Base-by-base conservation (phyloP, 2,888 invertebrate genomes). In the Diarsia rubi region DNA sequence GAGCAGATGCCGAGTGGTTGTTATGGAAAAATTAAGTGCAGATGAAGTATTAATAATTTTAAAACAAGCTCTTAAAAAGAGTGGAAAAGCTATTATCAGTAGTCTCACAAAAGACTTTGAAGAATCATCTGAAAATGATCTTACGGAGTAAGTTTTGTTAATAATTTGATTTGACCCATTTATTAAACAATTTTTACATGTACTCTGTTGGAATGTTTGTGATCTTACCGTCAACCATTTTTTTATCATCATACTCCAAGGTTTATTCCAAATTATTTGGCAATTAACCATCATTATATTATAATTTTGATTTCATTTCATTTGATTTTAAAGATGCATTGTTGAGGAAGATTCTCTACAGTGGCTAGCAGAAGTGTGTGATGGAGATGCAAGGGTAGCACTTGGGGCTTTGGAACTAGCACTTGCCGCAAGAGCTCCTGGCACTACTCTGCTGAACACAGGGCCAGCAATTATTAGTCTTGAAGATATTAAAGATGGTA, bases 371-470 rank as follows among this genome's bases (percentile, higher is more conserved):
- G 98, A 98, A 90, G 97, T 98, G 71, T 98, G 98, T 90, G 98
- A 98, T 92, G 98, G 98, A 3, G 98, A 98, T 95, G 98, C 98
- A 11, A 95, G 98, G 85, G 97, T 98, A 86, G 98, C 98, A 19
- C 96, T 98, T 60, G 98, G 98, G 78, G 98, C 98, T 80, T 94
- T 98, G 16, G 98, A 98, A 93, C 94, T 98, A 83, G 97, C 98
- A 1, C 91, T 98, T 11, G 97, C 97, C 75, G 97, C 97, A 44
- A 95, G 96, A 79, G 91, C 93, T 49, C 89, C 93, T 8, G 90
- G 83, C 2, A 79, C 88, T n/a, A 88, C 88, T 57, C 82, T 92
- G 21, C 87, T 89, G 65, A 86, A 85, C 0, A 78, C 87, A 45
- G 93, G 92, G n/a, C 94, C 95, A 8, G 93, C 94, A 54, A 82